Conservation (phyloP, 2,113 vertebrate species). For the Odocoileus hemionus region DNA sequence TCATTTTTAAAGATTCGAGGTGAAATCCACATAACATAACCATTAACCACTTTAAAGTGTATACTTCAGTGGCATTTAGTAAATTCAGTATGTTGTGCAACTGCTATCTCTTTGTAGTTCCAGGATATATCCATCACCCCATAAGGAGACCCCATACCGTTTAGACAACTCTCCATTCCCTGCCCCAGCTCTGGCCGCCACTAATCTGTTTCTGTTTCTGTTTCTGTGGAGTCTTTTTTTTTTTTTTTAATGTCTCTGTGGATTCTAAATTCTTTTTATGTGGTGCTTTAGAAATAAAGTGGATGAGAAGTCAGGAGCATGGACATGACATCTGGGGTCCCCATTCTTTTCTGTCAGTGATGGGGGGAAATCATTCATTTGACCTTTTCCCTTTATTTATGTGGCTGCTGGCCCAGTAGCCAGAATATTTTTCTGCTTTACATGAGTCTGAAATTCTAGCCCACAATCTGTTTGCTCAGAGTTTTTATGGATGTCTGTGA, state of each 20-base stretch:
- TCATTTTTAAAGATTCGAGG: neutral
- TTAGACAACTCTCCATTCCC: neutral
- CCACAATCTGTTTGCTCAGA: neutral
- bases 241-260: neutral
- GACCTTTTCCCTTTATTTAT: neutral
- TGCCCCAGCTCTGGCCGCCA: neutral
- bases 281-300: neutral
- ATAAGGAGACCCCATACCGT: neutral
- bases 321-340: neutral
- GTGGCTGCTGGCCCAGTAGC: neutral
- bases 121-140: neutral
- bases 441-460: neutral
- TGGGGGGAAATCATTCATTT: neutral
- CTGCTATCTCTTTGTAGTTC: neutral
- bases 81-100: neutral
- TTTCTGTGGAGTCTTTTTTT: neutral
- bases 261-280: neutral
- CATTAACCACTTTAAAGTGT: neutral
- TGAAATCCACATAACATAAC: neutral
- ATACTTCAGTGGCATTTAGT: neutral
- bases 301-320: neutral
- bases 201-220: neutral
- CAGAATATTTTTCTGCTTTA: neutral
- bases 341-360: neutral
- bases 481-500: neutral